Base-by-base conservation (phyloP, 2,888 invertebrate genomes). In the Agrochola lychnidis region DNA sequence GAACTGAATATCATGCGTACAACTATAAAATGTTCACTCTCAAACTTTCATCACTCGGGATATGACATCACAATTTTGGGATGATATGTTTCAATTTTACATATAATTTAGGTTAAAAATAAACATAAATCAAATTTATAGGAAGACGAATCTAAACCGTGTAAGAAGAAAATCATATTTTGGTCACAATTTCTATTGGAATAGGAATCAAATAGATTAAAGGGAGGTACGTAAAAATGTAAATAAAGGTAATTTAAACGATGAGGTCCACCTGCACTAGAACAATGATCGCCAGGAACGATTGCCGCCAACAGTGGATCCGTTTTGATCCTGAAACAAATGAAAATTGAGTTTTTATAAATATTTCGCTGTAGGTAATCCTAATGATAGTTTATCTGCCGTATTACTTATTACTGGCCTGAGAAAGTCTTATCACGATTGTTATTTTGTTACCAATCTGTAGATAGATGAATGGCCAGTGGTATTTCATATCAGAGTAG, bases 281-380 rank as follows among this genome's bases (percentile, higher is more conserved):
- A 7, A 96, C 86, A 51, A 95, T 91, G 66, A 96, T 88, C 10
- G 94, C 94, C 81, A 96, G 76, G 81, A 95, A 92, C 2, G 95
- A 89, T 79, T 94, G 94, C 82, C 93, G 91, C 96, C 96, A 96
- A 86, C 96, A 95, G 40, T 93, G 92, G 6, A 94, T 87, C 81
- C 90, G 90, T 87, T 88, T 92, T 70, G 95, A 91, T 88, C 96
- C 96, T 96, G 92, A 3, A 96, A 96, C 95, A 96, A 96, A 76
- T 62, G 79, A 82, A 62, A 82, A 10, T 53, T 57, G 4, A 48
- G 12, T 76, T 76, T 40, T 36, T 36, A 36, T 36, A 40, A 53
- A 48, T 57, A 5, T 61, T 48, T 59, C 3, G 4, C 25, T 61
- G 7, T 5, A 16, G 16, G 9, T 16, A 22, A 16, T 22, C 1